Conservation (phyloP, 1,140 invertebrate genomes). For the Mizuhopecten yessoensis region DNA sequence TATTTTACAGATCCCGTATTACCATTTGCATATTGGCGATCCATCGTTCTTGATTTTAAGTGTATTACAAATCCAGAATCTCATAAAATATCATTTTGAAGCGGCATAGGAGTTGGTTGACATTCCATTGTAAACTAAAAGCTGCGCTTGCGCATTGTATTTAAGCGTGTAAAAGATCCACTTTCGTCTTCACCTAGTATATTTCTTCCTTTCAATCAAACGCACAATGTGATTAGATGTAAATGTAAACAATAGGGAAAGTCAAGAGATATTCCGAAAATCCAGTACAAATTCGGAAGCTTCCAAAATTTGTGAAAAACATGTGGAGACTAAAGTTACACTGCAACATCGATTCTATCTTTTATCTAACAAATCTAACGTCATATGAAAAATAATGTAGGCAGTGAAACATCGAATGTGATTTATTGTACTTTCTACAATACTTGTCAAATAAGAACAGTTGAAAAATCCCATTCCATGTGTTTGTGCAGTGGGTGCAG, state of each 20-base stretch:
- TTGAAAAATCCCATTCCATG: background rate
- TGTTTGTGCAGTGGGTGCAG: background rate
- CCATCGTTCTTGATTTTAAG: background rate
- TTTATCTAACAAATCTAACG: background rate
- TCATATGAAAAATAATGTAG: background rate
- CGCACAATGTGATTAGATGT: background rate
- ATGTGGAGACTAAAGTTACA: background rate
- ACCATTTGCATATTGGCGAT: constrained; percentile 24
- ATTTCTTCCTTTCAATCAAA: constrained; percentile 12
- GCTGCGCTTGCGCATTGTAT: constrained; percentile 25
- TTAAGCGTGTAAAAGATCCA: background rate
- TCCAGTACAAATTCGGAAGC: background rate
- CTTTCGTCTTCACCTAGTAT: background rate
- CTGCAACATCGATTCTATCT: background rate
- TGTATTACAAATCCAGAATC: background rate
- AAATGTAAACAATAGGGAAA: background rate
- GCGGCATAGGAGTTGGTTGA: background rate
- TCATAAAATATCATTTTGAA: background rate
- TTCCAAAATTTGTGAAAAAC: background rate
- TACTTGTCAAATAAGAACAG: background rate
- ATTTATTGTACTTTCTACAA: too few species aligned
- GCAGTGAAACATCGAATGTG: too few species aligned
- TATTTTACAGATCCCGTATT: background rate
- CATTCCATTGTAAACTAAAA: constrained; percentile 21
- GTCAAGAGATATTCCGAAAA: background rate